Evolutionary conservation across 2,797 vertebrate species (phyloP).

Genomic region (Hypotaenidia okinawae): DNA sequence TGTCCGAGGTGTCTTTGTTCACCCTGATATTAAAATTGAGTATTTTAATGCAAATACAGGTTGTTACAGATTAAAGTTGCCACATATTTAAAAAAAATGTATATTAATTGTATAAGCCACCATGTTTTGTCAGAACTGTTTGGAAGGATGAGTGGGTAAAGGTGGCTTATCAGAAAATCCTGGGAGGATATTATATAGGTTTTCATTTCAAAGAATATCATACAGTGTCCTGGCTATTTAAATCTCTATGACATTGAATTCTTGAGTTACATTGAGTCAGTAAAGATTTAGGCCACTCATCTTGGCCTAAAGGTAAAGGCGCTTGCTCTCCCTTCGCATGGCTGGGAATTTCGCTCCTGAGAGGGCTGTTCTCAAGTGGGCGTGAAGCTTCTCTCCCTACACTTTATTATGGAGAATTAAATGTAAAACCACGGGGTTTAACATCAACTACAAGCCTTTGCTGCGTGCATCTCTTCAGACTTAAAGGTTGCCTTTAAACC

Average conservation of each 20-base stretch:
- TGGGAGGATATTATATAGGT: background rate
- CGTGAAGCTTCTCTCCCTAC: background rate
- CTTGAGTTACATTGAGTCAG: background rate
- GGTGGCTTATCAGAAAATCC: background rate
- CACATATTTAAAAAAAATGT: accelerated
- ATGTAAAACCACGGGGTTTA: background rate
- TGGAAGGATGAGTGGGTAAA: background rate
- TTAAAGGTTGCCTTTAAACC: background rate
- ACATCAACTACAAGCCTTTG: background rate
- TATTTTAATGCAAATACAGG: background rate
- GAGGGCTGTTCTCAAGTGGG: background rate
- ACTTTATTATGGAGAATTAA: background rate
- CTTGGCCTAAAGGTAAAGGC: background rate
- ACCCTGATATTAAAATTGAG: background rate
- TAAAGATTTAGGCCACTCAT: background rate
- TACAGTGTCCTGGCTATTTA: background rate
- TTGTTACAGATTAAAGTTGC: background rate
- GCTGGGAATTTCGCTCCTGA: background rate
- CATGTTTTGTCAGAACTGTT: background rate
- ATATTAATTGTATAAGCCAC: background rate
- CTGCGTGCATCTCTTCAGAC: background rate
- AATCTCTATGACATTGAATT: background rate
- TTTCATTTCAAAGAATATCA: background rate
- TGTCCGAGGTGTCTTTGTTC: background rate
- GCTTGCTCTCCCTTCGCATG: background rate